Conservation (phyloP, 2,888 invertebrate genomes). For the Carcina quercana region DNA sequence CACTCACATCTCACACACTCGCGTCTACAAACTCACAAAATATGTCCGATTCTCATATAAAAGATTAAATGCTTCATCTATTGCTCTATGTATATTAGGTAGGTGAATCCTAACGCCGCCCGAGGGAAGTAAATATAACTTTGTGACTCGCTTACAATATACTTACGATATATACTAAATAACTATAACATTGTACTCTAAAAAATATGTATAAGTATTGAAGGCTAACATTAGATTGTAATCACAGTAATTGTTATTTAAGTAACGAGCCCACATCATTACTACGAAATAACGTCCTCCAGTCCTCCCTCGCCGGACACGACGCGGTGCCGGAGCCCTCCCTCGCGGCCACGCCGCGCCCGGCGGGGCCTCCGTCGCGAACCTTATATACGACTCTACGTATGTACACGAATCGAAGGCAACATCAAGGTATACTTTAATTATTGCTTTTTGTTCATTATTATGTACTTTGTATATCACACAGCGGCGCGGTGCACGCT, state of each 20-base stretch:
- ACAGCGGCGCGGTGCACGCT: conserved; percentile 15
- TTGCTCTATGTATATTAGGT: conserved; percentile 61
- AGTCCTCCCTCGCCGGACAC: conserved; percentile 30
- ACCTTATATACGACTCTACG: conserved; percentile 39
- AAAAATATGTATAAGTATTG: conserved; percentile 75
- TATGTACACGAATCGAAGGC: conserved; percentile 67
- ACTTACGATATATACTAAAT: conserved; percentile 67
- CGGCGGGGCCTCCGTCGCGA: too few relatives aligned
- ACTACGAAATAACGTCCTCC: conserved; percentile 58
- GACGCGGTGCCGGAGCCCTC: neutral
- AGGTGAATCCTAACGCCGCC: conserved; percentile 63
- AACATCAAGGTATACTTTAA: conserved; percentile 74
- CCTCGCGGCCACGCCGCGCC: neutral
- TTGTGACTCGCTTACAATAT: conserved; percentile 70
- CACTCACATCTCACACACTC: conserved; percentile 46
- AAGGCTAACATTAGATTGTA: conserved; percentile 73
- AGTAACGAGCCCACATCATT: conserved; percentile 71
- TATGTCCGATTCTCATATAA: conserved; percentile 55
- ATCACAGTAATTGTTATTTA: conserved; percentile 72
- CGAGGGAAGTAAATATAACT: conserved; percentile 69
- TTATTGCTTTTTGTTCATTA: conserved; percentile 68
- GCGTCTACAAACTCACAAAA: conserved; percentile 40
- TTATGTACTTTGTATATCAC: conserved; percentile 70
- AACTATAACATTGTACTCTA: conserved; percentile 75
- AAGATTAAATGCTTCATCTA: conserved; percentile 68